phyloP scores from a whole-genome alignment of 23 tunicate species.

The Trididemnum miniatum region DNA sequence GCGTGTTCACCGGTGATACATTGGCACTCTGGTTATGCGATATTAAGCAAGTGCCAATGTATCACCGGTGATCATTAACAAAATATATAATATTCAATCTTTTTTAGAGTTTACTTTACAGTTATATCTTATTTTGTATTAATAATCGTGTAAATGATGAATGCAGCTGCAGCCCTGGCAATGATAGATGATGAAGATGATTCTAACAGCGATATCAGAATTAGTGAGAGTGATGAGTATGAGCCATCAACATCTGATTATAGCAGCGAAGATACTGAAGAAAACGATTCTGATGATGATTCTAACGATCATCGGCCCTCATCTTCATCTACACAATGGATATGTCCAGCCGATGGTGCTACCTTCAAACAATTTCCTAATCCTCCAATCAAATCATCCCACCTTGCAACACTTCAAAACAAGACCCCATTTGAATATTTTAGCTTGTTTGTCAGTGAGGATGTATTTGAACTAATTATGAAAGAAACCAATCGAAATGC shows the following conservation, averaged over 20 bases:
- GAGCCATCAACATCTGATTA: constrained; percentile 6
- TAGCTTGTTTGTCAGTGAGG: constrained; percentile 1
- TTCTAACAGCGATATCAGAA: neutral
- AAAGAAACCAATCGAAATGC: constrained; percentile 13
- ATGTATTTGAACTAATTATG: neutral
- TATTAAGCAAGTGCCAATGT: too few relatives aligned
- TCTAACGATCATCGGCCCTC: constrained; percentile 1
- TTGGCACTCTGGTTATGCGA: too few relatives aligned
- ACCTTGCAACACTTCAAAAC: neutral
- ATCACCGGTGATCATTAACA: too few relatives aligned
- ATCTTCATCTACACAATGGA: neutral
- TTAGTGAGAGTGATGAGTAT: constrained; percentile 10
- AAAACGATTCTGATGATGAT: neutral
- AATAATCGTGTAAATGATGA: neutral
- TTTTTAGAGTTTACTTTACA: too few relatives aligned
- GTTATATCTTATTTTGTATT: neutral
- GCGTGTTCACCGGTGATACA: too few relatives aligned
- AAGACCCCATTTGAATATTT: neutral
- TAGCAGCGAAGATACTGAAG: neutral
- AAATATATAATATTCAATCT: too few relatives aligned
- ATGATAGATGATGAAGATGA: neutral
- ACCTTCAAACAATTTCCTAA: neutral
- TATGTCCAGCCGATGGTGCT: neutral
- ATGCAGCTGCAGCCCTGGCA: neutral
- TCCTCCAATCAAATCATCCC: neutral